Percentiles rank a stretch among this genome's conserved stretches.
Evolutionary conservation across 2,797 vertebrate genomes (phyloP).

Genomic region (Esox lucius): DNA sequence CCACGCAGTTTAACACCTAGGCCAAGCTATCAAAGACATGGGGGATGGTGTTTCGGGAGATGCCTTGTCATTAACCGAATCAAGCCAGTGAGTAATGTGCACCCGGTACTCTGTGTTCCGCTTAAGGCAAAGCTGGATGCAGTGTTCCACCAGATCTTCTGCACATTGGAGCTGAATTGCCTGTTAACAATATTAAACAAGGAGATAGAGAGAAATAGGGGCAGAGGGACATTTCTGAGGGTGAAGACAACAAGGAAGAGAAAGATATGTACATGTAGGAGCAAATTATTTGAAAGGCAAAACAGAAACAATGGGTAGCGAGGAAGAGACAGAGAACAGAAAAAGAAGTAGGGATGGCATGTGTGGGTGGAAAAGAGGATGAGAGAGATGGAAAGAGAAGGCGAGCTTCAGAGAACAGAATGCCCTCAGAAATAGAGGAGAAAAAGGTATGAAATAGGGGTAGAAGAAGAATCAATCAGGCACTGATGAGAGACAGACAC

Average conservation of each 20-base stretch:
- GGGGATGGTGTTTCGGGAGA: too few species aligned
- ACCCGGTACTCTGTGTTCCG: too few species aligned
- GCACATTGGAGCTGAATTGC: too few species aligned
- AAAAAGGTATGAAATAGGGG: slow-evolving; percentile 1
- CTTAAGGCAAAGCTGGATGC: too few species aligned
- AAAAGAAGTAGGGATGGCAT: not conserved
- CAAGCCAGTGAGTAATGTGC: too few species aligned
- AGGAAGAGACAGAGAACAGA: not conserved
- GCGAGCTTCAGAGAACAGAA: not conserved
- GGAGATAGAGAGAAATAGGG: not conserved
- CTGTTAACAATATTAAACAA: too few species aligned
- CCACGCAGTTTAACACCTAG: too few species aligned
- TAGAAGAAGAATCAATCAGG: not conserved
- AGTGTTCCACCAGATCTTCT: too few species aligned
- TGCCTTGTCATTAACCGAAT: too few species aligned
- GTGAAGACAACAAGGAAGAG: too few species aligned
- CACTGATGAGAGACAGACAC: not conserved
- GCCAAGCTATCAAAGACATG: too few species aligned
- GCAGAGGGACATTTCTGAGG: not conserved
- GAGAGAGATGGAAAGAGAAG: slow-evolving; percentile 18
- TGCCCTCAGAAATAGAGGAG: not conserved
- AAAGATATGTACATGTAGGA: not conserved
- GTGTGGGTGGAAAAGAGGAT: not conserved
- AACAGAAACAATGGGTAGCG: not conserved
- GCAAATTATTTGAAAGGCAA: too few species aligned